Conservation (phyloP, 2,113 vertebrate species). For the Nothobranchius furzeri region DNA sequence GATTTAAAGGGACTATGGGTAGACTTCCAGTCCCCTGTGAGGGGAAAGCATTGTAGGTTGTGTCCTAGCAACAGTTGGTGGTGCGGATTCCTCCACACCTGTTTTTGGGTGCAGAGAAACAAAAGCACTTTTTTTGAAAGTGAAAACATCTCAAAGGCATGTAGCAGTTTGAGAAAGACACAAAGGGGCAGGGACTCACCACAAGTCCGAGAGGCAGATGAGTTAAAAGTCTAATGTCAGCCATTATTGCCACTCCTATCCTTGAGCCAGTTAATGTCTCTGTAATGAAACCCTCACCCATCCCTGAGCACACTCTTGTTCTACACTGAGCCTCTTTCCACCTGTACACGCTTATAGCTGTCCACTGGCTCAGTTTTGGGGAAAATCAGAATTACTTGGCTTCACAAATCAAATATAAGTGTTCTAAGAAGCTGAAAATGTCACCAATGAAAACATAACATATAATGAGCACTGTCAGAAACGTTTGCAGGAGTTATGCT, state of each 20-base stretch:
- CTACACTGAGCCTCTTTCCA: conserved; percentile 60
- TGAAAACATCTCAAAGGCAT: conserved; percentile 45
- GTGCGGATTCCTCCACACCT: conserved; percentile 21
- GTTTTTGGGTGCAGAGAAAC: conserved; percentile 39
- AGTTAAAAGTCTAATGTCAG: conserved; percentile 75
- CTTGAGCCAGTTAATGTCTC: conserved; percentile 67
- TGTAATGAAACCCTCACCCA: conserved; percentile 71
- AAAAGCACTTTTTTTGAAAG: conserved; percentile 37
- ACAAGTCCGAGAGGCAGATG: conserved; percentile 56
- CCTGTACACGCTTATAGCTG: conserved; percentile 52
- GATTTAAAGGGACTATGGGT: no score
- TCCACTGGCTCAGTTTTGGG: conserved; percentile 45
- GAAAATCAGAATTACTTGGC: conserved; percentile 47
- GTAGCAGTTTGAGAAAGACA: conserved; percentile 20
- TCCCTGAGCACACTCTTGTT: conserved; percentile 63
- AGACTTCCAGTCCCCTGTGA: no score
- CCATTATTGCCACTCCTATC: conserved; percentile 70
- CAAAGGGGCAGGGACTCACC: conserved; percentile 27
- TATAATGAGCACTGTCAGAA: not conserved
- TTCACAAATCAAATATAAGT: conserved; percentile 47
- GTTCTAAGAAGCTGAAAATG: conserved; percentile 38
- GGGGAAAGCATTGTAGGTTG: no score
- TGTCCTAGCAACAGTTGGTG: not conserved
- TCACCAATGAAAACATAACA: not conserved
- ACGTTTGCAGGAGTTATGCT: not conserved